These are phyloP conservation scores for Drosophila sordidapex DNA, from an alignment of 2,888 invertebrate species.

Conservation along the genomic window DNA sequence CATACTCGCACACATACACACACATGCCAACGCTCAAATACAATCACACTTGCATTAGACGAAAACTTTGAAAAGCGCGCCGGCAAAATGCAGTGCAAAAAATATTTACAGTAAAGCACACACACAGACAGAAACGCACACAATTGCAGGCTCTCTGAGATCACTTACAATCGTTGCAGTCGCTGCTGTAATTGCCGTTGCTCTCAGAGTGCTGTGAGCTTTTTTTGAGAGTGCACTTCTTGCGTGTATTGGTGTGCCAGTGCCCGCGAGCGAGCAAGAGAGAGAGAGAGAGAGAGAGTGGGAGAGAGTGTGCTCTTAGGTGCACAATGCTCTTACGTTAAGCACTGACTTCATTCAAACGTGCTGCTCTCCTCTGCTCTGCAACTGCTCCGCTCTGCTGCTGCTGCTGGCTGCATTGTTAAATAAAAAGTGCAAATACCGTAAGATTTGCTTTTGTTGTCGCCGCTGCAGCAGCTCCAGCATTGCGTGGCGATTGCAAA, in stretches of 20 bases:
- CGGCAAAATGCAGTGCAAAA: slow-evolving; percentile 76
- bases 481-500: slow-evolving; percentile 39
- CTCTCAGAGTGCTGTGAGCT: slow-evolving; percentile 28
- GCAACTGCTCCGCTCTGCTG: slow-evolving; percentile 11
- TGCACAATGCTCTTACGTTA: slow-evolving; percentile 28
- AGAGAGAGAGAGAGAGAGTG: not conserved
- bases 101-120: slow-evolving; percentile 73
- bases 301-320: slow-evolving; percentile 20
- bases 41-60: slow-evolving; percentile 43
- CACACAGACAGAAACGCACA: slow-evolving; percentile 4
- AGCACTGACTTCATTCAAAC: slow-evolving; percentile 55
- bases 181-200: slow-evolving; percentile 31
- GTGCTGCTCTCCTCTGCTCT: slow-evolving; percentile 13
- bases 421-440: slow-evolving; percentile 76
- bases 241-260: slow-evolving; percentile 25
- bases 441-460: slow-evolving; percentile 57
- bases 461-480: slow-evolving; percentile 28
- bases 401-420: slow-evolving; percentile 61
- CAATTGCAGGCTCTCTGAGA: slow-evolving; percentile 42
- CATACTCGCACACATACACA: slow-evolving; percentile 34
- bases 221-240: slow-evolving; percentile 28
- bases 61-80: slow-evolving; percentile 72
- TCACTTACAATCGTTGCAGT: slow-evolving; percentile 55
- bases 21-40: slow-evolving; percentile 12
- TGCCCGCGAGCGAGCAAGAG: not conserved